Evolutionary conservation across 2,888 invertebrate species (phyloP), one percentile per base, ranked within the genome.

Genomic region (Eupithecia inturbata): DNA sequence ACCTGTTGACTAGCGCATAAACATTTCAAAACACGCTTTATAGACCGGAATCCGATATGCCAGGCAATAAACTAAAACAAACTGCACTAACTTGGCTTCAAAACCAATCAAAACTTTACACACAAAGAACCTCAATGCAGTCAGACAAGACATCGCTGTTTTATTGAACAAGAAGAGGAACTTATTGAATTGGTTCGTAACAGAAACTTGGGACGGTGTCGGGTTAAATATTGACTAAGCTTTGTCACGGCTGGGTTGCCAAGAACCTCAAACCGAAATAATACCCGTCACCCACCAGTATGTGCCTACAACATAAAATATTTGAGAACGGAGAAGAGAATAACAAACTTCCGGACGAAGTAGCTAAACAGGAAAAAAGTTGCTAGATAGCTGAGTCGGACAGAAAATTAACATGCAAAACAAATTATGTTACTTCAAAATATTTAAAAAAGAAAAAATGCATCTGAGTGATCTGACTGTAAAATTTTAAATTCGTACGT

Each of bases 71-170:
- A 84, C 80, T 80, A 78, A 78, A 80, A 81, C 80, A 80, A 84
- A 82, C 78, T 80, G 79, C 79, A 81, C 79, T 81, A 81, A 82
- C 84, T 85, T 84, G 81, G 82, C 80, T 84, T 86, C 84, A 80
- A 87, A 91, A 89, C 89, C 86, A 91, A 91, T 91, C 91, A 90
- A 89, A 91, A 91, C 81, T 92, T 91, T 85, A 80, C 80, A 82
- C 82, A 83, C 86, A 87, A 89, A 88, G 87, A 88, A 87, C 82
- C 84, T 84, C 84, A 86, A 87, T 87, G 85, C 87, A 88, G 86
- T 85, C 84, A 84, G 83, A 87, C 84, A 85, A 87, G 84, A 85
- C 86, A 87, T 87, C 81, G 87, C 84, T 87, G 83, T 89, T 91
- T 89, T 90, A 89, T 90, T 88, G 88, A 88, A 86, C 84, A 81